A percentile compares a stretch with the other conserved stretches of the same genome.
These are phyloP conservation scores for Scopus umbretta DNA, from an alignment of 2,113 vertebrate species.

Conservation along the genomic window DNA sequence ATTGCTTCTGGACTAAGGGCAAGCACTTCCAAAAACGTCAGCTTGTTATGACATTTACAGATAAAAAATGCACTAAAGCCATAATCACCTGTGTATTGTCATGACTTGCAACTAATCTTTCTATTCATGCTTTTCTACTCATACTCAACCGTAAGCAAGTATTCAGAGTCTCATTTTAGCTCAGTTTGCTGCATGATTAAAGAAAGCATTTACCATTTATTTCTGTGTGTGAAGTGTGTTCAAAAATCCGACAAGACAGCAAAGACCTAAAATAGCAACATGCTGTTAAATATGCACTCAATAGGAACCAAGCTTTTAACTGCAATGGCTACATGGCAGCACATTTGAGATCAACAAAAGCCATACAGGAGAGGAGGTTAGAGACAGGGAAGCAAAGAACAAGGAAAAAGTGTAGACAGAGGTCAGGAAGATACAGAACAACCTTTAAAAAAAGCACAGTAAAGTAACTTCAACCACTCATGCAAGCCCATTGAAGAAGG, in stretches of 20 bases:
- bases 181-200: not conserved
- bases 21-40: not conserved
- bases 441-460: not conserved
- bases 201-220: not conserved
- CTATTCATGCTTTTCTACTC: not conserved
- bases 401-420: accelerated
- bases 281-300: accelerated
- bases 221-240: accelerated
- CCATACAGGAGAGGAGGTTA: not conserved
- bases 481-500: not conserved
- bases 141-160: not conserved
- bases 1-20: not conserved
- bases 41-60: not conserved
- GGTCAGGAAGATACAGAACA: not conserved
- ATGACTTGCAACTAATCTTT: not conserved
- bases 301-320: not conserved
- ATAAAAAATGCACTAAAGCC: not conserved
- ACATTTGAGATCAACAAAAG: not conserved
- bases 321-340: not conserved
- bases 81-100: not conserved
- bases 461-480: not conserved
- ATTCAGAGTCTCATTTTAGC: not conserved
- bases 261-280: not conserved
- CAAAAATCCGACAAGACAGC: not conserved
- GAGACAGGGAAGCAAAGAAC: not conserved